Percentiles rank a stretch among this genome's conserved stretches.
These are phyloP conservation scores for Drosophila diplacantha DNA, from an alignment of 2,888 invertebrate species.

Conservation along the genomic window DNA sequence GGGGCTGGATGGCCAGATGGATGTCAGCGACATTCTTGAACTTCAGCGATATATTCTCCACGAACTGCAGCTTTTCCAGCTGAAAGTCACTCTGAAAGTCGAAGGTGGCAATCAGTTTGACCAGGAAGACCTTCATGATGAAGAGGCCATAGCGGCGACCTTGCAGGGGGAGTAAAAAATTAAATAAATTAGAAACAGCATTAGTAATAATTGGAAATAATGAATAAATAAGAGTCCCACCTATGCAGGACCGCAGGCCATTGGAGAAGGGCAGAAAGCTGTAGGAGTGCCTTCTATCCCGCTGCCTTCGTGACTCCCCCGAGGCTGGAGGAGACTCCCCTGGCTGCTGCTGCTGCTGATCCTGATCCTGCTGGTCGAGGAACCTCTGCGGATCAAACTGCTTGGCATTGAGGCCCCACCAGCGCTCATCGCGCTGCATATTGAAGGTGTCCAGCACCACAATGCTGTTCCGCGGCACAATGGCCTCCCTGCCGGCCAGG, in stretches of 20 bases:
- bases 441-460: slow-evolving; percentile 74
- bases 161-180: slow-evolving; percentile 13
- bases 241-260: slow-evolving; percentile 74
- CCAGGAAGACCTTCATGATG: slow-evolving; percentile 73
- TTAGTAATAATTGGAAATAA: too few relatives aligned
- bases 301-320: neutral
- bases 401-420: slow-evolving; percentile 74
- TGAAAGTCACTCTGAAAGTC: slow-evolving; percentile 68
- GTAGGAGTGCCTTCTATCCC: slow-evolving; percentile 68
- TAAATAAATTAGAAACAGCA: too few relatives aligned
- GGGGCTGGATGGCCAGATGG: slow-evolving; percentile 55
- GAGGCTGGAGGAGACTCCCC: neutral
- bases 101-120: slow-evolving; percentile 69
- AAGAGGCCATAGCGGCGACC: slow-evolving; percentile 75
- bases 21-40: slow-evolving; percentile 71
- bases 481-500: slow-evolving; percentile 48
- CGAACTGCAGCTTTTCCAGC: slow-evolving; percentile 68
- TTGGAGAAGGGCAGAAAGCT: slow-evolving; percentile 75
- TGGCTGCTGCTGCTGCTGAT: slow-evolving; percentile 8
- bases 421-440: slow-evolving; percentile 73
- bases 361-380: slow-evolving; percentile 30
- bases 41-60: slow-evolving; percentile 75
- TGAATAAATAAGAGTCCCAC: slow-evolving; percentile 36
- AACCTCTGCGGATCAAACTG: slow-evolving; percentile 75
- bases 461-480: slow-evolving; percentile 73